Conservation (phyloP, 2,888 invertebrate genomes). For the Xanthorhoe designata region DNA sequence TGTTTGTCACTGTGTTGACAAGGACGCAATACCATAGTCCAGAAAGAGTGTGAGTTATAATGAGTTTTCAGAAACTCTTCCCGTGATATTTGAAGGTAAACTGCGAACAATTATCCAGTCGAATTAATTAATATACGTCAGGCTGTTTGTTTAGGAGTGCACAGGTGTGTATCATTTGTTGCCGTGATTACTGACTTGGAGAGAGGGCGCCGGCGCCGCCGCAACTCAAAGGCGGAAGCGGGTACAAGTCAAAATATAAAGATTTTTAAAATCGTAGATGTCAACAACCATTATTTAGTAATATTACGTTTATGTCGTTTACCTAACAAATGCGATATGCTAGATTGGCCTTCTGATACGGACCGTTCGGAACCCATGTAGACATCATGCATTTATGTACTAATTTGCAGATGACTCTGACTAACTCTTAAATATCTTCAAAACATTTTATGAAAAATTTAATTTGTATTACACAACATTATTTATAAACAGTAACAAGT, state of each 20-base stretch:
- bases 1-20: background rate
- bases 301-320: too few relatives aligned
- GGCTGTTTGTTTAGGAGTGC: slow-evolving; percentile 60
- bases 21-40: background rate
- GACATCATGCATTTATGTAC: too few relatives aligned
- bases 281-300: too few relatives aligned
- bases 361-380: too few relatives aligned
- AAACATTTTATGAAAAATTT: too few relatives aligned
- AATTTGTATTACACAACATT: too few relatives aligned
- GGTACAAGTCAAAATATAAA: background rate
- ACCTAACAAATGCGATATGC: too few relatives aligned
- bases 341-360: too few relatives aligned
- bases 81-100: slow-evolving; percentile 33
- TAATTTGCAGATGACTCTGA: too few relatives aligned
- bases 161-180: slow-evolving; percentile 76
- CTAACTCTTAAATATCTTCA: too few relatives aligned
- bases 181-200: slow-evolving; percentile 63
- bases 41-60: background rate
- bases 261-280: too few relatives aligned
- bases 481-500: too few relatives aligned
- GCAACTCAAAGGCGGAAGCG: slow-evolving; percentile 16
- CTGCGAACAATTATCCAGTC: slow-evolving; percentile 53
- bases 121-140: slow-evolving; percentile 66
- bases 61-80: background rate
- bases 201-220: slow-evolving; percentile 5